Evolutionary conservation across 2,113 vertebrate genomes (phyloP), one percentile per base, ranked within the genome.

Genomic region (Ginglymostoma cirratum): DNA sequence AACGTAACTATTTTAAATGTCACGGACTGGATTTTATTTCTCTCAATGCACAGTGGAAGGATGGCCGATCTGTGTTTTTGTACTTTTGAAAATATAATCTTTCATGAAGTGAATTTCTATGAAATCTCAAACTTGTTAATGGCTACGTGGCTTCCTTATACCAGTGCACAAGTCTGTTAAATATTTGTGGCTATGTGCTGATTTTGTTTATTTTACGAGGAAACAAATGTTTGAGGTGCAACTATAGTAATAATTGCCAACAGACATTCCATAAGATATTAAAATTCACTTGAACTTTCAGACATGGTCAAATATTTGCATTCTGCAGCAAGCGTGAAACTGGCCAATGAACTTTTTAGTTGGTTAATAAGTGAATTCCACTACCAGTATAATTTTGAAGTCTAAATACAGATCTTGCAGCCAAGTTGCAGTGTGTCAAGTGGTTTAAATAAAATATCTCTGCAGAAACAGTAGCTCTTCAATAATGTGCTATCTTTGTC

Each of bases 51-150:
- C 27, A 72, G n/a, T 72, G 42, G 48, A 90, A 30, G 14, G 42
- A 48, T 42, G 6, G 38, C 92, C 45, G 92, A 48, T 66, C 70
- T 70, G 38, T 94, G 67, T 48, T 95, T 95, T 95, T 95, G 94
- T 95, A 95, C 69, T 95, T 95, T 95, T 95, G 34, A 42, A 76
- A 95, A 48, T 72, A 67, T 95, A 95, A 76, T 69, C 42, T 72
- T 70, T 95, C 72, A 23, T 61, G 87, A 95, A 48, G 94, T 95
- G 94, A 76, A 95, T 95, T 95, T 95, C 67, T 95, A 95, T 95
- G 67, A 72, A 95, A 93, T 93, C 5, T 93, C 34, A 76, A 76
- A 66, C 52, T 17, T 76, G 94, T 72, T 95, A 45, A 42, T 48
- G 38, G 93, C 70, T 95, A 72, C 19, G 67, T 95, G 67, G 67